phyloP scores from a whole-genome alignment of 2,888 invertebrate genomes.

The Lasioglossum pauxillum region DNA sequence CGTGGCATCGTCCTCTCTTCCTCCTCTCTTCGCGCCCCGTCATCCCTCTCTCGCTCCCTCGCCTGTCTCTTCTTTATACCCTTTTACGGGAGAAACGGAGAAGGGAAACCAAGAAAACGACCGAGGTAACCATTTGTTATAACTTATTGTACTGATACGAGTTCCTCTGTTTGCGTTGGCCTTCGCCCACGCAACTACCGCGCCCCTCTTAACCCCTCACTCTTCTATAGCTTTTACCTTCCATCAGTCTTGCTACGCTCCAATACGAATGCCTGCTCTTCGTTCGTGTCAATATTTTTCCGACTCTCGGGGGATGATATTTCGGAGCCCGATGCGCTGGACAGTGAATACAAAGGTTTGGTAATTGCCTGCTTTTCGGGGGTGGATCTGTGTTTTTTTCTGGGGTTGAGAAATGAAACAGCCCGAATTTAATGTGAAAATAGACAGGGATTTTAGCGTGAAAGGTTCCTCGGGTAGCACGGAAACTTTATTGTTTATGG shows the following conservation, averaged over 20 bases:
- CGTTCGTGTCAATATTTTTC: slow-evolving; percentile 55
- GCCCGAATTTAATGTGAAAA: not conserved
- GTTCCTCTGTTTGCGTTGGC: slow-evolving; percentile 67
- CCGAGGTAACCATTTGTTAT: slow-evolving; percentile 74
- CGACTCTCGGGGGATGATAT: slow-evolving; percentile 31
- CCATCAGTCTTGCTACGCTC: not conserved
- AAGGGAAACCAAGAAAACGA: slow-evolving; percentile 51
- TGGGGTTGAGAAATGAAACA: not conserved
- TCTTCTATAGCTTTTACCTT: not conserved
- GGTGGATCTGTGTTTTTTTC: not conserved
- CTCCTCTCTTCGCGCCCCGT: slow-evolving; percentile 17
- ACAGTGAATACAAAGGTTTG: slow-evolving; percentile 16
- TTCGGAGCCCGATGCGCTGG: slow-evolving; percentile 13
- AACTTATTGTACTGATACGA: slow-evolving; percentile 73
- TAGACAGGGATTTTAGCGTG: not conserved
- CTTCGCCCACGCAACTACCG: slow-evolving; percentile 64
- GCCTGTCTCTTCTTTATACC: not conserved
- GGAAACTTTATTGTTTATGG: not conserved
- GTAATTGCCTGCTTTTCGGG: slow-evolving; percentile 33
- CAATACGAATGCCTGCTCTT: not conserved
- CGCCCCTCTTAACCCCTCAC: not conserved
- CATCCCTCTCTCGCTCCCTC: not conserved
- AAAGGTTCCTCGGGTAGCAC: not conserved
- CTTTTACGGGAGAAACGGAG: slow-evolving; percentile 24
- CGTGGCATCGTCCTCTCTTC: slow-evolving; percentile 67